These are phyloP conservation scores for Tokudaia muenninki DNA, from an alignment of 2,797 vertebrate genomes.

Conservation along the genomic window DNA sequence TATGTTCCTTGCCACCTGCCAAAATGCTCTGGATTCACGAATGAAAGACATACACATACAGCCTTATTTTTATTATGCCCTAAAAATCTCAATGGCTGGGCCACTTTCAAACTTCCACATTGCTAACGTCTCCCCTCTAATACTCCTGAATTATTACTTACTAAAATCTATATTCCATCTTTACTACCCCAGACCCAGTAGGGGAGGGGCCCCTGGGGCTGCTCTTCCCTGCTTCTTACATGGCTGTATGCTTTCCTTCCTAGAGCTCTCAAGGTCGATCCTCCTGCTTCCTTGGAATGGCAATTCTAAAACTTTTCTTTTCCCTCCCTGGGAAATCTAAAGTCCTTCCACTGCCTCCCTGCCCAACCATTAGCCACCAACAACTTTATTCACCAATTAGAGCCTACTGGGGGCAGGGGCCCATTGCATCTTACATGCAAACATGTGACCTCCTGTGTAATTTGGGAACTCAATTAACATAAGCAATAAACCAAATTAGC, in stretches of 20 bases:
- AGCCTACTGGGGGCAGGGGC: background rate
- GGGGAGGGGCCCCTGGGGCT: background rate
- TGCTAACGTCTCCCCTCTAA: background rate
- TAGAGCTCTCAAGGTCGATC: background rate
- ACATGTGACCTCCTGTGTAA: background rate
- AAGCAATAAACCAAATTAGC: background rate
- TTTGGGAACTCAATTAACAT: background rate
- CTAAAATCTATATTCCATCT: background rate
- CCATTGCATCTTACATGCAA: background rate
- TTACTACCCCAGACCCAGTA: background rate
- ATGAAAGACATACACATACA: background rate
- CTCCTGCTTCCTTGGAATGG: background rate
- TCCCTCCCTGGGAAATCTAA: background rate
- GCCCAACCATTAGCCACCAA: too few relatives aligned
- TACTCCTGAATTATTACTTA: background rate
- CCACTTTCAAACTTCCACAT: background rate
- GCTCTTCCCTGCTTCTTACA: background rate
- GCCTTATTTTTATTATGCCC: background rate
- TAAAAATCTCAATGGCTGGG: background rate
- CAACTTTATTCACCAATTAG: background rate
- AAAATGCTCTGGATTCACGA: background rate
- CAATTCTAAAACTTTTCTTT: background rate
- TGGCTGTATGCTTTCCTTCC: background rate
- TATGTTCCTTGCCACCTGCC: background rate
- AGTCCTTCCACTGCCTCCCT: background rate